phyloP scores from a whole-genome alignment of 2,797 vertebrate genomes.

The Hoplostethus mediterraneus region DNA sequence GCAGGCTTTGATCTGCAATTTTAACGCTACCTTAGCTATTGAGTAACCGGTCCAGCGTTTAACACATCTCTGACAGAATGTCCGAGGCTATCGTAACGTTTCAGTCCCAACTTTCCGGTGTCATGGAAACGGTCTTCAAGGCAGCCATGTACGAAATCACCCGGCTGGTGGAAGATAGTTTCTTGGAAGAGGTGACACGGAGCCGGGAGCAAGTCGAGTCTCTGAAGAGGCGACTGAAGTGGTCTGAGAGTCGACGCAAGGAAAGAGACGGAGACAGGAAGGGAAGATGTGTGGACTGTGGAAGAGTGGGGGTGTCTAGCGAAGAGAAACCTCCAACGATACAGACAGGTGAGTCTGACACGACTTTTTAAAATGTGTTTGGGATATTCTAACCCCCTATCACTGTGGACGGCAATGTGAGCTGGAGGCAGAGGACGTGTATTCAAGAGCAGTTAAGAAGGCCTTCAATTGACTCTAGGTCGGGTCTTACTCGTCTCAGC shows the following conservation, averaged over 20 bases:
- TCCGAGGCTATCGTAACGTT: conserved; percentile 80
- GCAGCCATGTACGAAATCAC: conserved; percentile 88
- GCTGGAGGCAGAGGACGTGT: no score
- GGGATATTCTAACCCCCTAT: no score
- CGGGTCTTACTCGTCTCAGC: no score
- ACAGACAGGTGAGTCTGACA: conserved; percentile 62
- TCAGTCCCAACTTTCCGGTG: conserved; percentile 85
- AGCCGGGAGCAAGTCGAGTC: conserved; percentile 83
- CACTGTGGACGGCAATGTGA: no score
- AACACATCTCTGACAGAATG: conserved; percentile 58
- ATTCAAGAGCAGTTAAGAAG: no score
- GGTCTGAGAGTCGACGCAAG: conserved; percentile 76
- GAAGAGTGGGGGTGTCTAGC: conserved; percentile 44
- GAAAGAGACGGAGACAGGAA: conserved; percentile 58
- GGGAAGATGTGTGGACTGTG: conserved; percentile 73
- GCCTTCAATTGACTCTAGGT: no score
- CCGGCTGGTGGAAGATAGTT: conserved; percentile 85
- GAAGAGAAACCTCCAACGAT: conserved; percentile 31
- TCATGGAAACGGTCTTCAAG: conserved; percentile 88
- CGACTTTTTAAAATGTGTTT: neutral
- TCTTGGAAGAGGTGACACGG: conserved; percentile 82
- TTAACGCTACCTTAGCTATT: neutral
- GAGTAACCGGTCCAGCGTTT: neutral
- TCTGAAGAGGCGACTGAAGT: conserved; percentile 81
- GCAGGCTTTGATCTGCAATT: neutral